Percentiles rank a stretch among this genome's conserved stretches.
Conservation (phyloP, 2,113 vertebrate genomes). For the Rhea pennata region DNA sequence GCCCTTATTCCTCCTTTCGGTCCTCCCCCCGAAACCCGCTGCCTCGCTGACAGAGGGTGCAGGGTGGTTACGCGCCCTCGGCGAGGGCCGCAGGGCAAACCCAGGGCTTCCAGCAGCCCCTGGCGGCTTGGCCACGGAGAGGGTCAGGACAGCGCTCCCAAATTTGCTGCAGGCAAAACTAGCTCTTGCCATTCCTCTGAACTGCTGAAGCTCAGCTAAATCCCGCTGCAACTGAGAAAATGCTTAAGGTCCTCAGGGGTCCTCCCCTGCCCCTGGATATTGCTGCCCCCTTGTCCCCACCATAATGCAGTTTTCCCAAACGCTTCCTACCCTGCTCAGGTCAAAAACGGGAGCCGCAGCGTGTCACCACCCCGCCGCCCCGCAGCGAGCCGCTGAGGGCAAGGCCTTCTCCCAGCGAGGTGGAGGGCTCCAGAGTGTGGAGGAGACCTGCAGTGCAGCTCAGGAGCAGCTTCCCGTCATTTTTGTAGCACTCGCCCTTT, state of each 20-base stretch:
- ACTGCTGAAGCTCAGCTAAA: background rate
- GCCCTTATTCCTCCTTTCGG: background rate
- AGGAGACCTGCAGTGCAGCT: background rate
- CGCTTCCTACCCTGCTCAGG: background rate
- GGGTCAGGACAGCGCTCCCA: background rate
- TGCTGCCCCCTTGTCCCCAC: no score
- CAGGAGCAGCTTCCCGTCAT: background rate
- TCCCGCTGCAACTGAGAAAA: background rate
- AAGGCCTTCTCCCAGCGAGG: fast-evolving
- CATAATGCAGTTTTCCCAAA: background rate
- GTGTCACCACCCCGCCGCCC: background rate
- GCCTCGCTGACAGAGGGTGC: background rate
- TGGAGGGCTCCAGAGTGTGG: background rate
- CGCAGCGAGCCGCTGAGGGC: background rate
- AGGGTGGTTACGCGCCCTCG: background rate
- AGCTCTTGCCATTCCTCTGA: background rate
- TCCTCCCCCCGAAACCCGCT: fast-evolving
- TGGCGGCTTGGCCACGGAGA: background rate
- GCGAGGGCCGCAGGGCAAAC: background rate
- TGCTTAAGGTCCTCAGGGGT: background rate
- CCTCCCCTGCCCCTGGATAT: background rate
- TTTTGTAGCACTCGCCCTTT: background rate
- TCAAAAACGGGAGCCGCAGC: background rate
- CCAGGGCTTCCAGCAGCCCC: background rate
- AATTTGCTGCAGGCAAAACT: background rate